Conservation (phyloP, 2,113 vertebrate genomes). For the Onychorhynchus coronatus region DNA sequence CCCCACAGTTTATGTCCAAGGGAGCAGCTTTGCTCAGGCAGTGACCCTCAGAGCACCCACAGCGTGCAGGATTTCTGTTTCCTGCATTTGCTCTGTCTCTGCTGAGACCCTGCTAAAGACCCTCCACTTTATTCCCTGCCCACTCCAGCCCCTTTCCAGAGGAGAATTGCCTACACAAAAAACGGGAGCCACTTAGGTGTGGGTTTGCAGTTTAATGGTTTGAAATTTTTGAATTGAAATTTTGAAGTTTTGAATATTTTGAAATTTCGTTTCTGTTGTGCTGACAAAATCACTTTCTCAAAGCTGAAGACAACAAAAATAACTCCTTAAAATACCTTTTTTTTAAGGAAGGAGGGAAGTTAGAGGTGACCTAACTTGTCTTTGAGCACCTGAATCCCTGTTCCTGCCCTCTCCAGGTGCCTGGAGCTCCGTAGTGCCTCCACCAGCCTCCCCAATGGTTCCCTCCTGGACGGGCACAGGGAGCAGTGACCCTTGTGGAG, state of each 20-base stretch:
- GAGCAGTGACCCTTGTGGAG: neutral
- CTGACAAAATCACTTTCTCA: neutral
- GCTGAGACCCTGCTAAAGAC: neutral
- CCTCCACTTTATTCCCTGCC: neutral
- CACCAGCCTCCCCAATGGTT: neutral
- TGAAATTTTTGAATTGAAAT: neutral
- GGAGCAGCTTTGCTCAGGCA: neutral
- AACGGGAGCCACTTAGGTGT: neutral
- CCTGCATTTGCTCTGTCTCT: neutral
- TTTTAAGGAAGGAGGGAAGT: neutral
- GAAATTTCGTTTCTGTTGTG: neutral
- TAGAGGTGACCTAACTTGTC: neutral
- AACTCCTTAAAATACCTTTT: neutral
- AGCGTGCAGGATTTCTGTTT: neutral
- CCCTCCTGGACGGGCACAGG: accelerated
- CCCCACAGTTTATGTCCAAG: neutral
- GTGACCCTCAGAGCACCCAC: neutral
- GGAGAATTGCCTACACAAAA: neutral
- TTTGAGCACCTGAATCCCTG: neutral
- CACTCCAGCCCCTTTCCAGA: neutral
- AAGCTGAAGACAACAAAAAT: neutral
- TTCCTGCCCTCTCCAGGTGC: too few species aligned
- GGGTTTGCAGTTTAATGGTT: neutral
- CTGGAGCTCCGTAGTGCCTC: neutral
- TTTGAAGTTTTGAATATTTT: neutral